These are phyloP conservation scores for Caenorhabditis becei DNA, from an alignment of 2,888 invertebrate genomes.

Conservation along the genomic window DNA sequence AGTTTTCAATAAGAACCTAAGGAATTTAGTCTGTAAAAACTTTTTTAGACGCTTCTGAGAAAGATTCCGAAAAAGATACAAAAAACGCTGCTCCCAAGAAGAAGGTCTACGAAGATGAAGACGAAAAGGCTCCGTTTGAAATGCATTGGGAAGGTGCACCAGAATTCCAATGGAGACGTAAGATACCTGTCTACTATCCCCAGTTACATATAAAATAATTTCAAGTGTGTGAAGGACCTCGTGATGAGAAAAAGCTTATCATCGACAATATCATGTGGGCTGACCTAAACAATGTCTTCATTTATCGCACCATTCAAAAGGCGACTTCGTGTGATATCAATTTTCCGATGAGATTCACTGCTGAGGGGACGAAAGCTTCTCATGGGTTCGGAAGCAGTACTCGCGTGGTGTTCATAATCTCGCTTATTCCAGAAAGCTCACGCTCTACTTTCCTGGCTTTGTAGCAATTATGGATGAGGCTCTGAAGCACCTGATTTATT, in stretches of 20 bases:
- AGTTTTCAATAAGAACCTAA: too few relatives aligned
- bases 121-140: conserved; percentile 64
- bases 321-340: conserved; percentile 58
- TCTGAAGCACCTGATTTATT: conserved; percentile 66
- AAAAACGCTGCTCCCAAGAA: conserved; percentile 34
- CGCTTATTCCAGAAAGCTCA: conserved; percentile 49
- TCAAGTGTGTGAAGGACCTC: conserved; percentile 50
- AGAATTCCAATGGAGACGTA: conserved; percentile 73
- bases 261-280: conserved; percentile 65
- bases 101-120: conserved; percentile 66
- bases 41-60: conserved; percentile 15
- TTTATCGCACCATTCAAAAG: conserved; percentile 65
- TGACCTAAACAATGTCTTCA: conserved; percentile 68
- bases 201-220: too few relatives aligned
- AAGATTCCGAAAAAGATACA: conserved; percentile 1
- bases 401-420: not conserved
- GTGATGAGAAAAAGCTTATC: conserved; percentile 56
- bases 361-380: conserved; percentile 46
- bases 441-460: conserved; percentile 54
- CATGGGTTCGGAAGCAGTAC: conserved; percentile 57
- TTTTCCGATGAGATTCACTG: conserved; percentile 55
- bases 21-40: not conserved
- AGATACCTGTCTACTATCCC: conserved; percentile 18
- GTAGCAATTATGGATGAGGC: conserved; percentile 64
- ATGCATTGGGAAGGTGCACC: conserved; percentile 72